Conservation (phyloP, 2,888 invertebrate genomes). For the Pelosia muscerda region DNA sequence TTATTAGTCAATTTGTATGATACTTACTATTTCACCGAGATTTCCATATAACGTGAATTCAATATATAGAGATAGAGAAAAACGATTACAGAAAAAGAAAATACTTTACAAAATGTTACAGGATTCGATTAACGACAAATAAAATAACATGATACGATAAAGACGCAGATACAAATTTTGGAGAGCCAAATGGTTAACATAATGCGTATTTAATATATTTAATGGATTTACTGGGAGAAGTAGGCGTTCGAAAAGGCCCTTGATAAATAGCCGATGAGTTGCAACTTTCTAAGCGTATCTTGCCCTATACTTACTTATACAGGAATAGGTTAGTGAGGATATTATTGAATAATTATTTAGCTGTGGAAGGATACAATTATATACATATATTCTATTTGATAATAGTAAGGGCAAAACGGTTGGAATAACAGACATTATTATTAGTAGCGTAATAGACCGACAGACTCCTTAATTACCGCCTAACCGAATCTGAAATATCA, state of each 20-base stretch:
- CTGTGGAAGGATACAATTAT: neutral
- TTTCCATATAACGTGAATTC: too few species aligned
- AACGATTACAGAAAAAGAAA: conserved; percentile 20
- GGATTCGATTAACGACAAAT: conserved; percentile 27
- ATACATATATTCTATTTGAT: neutral
- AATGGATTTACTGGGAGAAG: conserved; percentile 63
- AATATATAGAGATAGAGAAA: neutral
- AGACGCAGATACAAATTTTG: conserved; percentile 54
- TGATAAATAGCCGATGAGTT: conserved; percentile 73
- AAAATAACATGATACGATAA: conserved; percentile 34
- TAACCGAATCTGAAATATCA: too few species aligned
- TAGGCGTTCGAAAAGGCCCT: conserved; percentile 45
- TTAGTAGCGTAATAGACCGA: too few species aligned
- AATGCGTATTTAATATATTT: conserved; percentile 72
- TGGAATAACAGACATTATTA: neutral
- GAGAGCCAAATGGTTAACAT: conserved; percentile 53
- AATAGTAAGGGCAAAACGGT: neutral
- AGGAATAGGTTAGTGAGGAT: conserved; percentile 4
- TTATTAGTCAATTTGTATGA: neutral
- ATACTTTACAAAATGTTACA: neutral
- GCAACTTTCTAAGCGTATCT: conserved; percentile 55
- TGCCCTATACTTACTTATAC: conserved; percentile 13
- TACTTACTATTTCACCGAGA: neutral
- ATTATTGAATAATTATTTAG: conserved; percentile 35
- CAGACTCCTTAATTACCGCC: too few species aligned